Conservation (phyloP, 2,113 vertebrate genomes). For the Paramisgurnus dabryanus region DNA sequence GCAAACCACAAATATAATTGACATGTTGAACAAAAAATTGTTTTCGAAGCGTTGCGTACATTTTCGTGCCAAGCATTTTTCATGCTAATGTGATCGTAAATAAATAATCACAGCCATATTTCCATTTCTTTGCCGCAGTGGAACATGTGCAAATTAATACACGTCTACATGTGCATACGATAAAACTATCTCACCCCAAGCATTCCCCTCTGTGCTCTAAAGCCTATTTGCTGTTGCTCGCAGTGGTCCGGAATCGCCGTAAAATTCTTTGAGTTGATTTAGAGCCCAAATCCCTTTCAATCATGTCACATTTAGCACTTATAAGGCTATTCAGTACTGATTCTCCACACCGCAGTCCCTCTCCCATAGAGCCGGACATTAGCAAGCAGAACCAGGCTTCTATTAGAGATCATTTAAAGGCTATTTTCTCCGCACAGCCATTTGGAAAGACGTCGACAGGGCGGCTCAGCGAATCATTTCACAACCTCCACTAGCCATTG, state of each 20-base stretch:
- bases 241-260: constrained; percentile 54
- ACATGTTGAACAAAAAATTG: constrained; percentile 18
- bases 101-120: constrained; percentile 29
- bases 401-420: constrained; percentile 67
- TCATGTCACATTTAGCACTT: constrained; percentile 68
- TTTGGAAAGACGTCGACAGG: constrained; percentile 45
- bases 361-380: constrained; percentile 53
- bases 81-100: constrained; percentile 33
- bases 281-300: constrained; percentile 60
- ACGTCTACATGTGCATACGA: not conserved
- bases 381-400: constrained; percentile 54
- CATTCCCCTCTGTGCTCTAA: constrained; percentile 17
- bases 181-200: constrained; percentile 17
- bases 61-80: constrained; percentile 32
- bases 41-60: constrained; percentile 23
- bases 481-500: constrained; percentile 42
- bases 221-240: constrained; percentile 43
- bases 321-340: constrained; percentile 67
- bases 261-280: constrained; percentile 61
- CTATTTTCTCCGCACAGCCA: constrained; percentile 51
- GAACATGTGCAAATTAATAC: constrained; percentile 10
- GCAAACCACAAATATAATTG: constrained; percentile 30
- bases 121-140: not conserved
- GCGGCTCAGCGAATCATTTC: constrained; percentile 47
- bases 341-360: constrained; percentile 62